Conservation (phyloP, 2,888 invertebrate genomes). For the Heliconius sara region DNA sequence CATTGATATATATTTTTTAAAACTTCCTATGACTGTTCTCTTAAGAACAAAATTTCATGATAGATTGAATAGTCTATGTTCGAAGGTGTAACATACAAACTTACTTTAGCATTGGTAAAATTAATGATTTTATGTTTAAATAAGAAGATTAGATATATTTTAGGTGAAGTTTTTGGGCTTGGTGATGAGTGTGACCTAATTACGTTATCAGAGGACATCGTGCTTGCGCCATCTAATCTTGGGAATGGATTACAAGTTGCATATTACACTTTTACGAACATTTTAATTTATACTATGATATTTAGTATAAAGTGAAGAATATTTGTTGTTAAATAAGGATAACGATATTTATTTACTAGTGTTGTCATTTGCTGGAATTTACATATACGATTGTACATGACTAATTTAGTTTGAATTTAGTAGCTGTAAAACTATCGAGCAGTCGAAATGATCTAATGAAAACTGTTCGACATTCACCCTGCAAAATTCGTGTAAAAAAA, state of each 20-base stretch:
- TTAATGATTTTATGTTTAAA: not conserved
- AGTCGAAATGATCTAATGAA: too few species aligned
- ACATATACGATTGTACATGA: too few species aligned
- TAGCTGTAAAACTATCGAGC: too few species aligned
- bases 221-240: slow-evolving; percentile 16
- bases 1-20: too few species aligned
- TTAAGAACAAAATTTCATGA: not conserved
- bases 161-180: slow-evolving; percentile 23
- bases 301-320: not conserved
- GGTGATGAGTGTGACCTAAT: slow-evolving; percentile 35
- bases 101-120: not conserved
- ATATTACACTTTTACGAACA: not conserved
- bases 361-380: too few species aligned
- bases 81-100: not conserved
- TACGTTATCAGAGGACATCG: slow-evolving; percentile 32
- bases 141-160: slow-evolving; percentile 34
- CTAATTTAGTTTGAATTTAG: too few species aligned
- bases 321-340: not conserved
- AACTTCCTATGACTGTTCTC: not conserved
- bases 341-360: too few species aligned
- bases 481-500: too few species aligned
- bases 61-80: not conserved
- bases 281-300: not conserved
- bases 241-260: not conserved
- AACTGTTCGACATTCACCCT: too few species aligned